phyloP scores from a whole-genome alignment of 2,113 vertebrate genomes.

The Stigmatopora nigra region DNA sequence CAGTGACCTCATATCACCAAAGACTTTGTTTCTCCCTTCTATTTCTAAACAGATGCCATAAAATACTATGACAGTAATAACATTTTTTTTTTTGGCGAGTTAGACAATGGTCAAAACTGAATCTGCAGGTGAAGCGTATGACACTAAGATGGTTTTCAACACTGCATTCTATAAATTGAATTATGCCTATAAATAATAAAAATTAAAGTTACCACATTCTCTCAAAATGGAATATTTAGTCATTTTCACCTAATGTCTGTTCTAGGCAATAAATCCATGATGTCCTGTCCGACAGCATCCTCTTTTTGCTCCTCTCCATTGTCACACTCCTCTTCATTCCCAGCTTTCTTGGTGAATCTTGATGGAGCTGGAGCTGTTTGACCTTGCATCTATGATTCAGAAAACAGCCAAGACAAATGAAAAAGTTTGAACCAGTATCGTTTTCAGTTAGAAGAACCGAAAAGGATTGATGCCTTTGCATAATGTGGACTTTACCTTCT shows the following conservation, averaged over 20 bases:
- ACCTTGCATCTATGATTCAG: slow-evolving; percentile 80
- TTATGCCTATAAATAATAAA: too few relatives aligned
- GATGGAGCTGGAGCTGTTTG: slow-evolving; percentile 79
- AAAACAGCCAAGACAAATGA: background rate
- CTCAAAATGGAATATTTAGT: background rate
- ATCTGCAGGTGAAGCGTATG: too few relatives aligned
- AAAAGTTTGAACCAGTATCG: background rate
- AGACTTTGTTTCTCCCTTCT: too few relatives aligned
- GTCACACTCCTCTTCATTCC: slow-evolving; percentile 55
- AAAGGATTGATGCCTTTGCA: background rate
- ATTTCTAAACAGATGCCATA: too few relatives aligned
- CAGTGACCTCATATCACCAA: too few relatives aligned
- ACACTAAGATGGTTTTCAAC: too few relatives aligned
- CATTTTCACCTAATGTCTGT: slow-evolving; percentile 79
- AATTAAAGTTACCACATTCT: background rate
- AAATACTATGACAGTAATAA: too few relatives aligned
- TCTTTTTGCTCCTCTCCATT: slow-evolving; percentile 79
- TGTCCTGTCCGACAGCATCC: slow-evolving; percentile 76
- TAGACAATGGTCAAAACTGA: too few relatives aligned
- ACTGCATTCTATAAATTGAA: too few relatives aligned
- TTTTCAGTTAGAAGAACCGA: background rate
- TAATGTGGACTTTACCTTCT: slow-evolving; percentile 75
- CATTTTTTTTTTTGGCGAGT: too few relatives aligned
- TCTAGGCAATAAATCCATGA: slow-evolving; percentile 89
- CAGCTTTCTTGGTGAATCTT: slow-evolving; percentile 71